These are phyloP conservation scores for Forbesichthys papilliferus DNA, from an alignment of 2,113 vertebrate genomes.

Conservation along the genomic window DNA sequence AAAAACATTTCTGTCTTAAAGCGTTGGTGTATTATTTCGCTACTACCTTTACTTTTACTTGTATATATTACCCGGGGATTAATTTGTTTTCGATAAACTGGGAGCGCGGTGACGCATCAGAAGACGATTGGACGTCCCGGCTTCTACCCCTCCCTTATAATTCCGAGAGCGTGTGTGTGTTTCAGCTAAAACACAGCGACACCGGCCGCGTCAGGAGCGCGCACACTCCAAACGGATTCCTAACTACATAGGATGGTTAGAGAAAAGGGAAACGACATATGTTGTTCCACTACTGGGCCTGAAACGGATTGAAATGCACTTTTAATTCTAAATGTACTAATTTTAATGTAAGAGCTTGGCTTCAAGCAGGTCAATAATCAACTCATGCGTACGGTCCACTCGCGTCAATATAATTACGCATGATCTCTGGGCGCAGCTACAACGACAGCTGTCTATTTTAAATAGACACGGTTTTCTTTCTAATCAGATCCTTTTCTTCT, in stretches of 20 bases:
- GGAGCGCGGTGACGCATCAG: conserved; percentile 87
- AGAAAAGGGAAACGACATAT: conserved; percentile 70
- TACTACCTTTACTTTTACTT: conserved; percentile 76
- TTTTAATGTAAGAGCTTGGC: conserved; percentile 49
- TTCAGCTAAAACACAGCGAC: conserved; percentile 85
- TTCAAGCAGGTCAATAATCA: conserved; percentile 44
- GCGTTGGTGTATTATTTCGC: conserved; percentile 69
- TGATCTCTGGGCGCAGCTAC: conserved; percentile 70
- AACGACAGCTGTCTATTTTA: conserved; percentile 31
- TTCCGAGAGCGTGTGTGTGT: conserved; percentile 88
- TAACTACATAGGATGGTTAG: conserved; percentile 73
- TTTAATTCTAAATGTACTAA: conserved; percentile 53
- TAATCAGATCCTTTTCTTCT: conserved; percentile 77
- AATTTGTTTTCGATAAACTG: conserved; percentile 88
- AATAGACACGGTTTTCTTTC: conserved; percentile 57
- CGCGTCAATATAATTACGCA: conserved; percentile 47
- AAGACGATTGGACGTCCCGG: conserved; percentile 90
- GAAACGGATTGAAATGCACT: conserved; percentile 74
- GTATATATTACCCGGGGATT: conserved; percentile 83
- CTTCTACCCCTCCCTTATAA: conserved; percentile 94
- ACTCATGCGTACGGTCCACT: conserved; percentile 49
- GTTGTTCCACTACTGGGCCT: conserved; percentile 75
- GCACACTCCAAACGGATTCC: conserved; percentile 72
- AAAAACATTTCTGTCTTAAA: conserved; percentile 59
- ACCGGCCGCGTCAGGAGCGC: conserved; percentile 79